These are phyloP conservation scores for Lordiphosa stackelbergi DNA, from an alignment of 1,140 invertebrate genomes.

Conservation along the genomic window DNA sequence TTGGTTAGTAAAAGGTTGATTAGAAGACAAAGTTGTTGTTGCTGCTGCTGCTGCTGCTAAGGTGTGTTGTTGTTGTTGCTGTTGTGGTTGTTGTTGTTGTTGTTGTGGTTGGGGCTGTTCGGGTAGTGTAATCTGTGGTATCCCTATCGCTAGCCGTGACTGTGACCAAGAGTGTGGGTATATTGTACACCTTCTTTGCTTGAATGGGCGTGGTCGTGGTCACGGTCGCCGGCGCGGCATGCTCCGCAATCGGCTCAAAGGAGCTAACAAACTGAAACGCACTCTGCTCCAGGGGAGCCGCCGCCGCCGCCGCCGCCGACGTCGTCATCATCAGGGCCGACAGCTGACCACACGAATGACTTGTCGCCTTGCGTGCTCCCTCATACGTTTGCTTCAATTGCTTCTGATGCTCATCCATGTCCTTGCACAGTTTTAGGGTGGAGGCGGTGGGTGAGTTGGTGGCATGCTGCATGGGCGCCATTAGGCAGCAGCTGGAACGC, in stretches of 20 bases:
- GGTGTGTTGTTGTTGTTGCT: constrained; percentile 14
- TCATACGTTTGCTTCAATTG: not conserved
- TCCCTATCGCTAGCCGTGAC: constrained; percentile 11
- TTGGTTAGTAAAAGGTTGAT: constrained; percentile 52
- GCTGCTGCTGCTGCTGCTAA: constrained; percentile 8
- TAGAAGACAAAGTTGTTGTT: constrained; percentile 38
- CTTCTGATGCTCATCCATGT: constrained; percentile 42
- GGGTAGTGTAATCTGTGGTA: constrained; percentile 5
- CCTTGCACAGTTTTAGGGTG: constrained; percentile 56
- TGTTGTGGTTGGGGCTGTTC: not conserved
- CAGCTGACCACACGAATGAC: constrained; percentile 55
- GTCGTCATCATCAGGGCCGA: constrained; percentile 26
- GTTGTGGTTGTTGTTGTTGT: constrained; percentile 12
- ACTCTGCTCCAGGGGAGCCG: constrained; percentile 48
- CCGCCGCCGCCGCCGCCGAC: constrained; percentile 18
- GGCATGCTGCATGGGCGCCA: constrained; percentile 17
- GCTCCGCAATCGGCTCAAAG: constrained; percentile 62
- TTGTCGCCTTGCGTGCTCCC: constrained; percentile 29
- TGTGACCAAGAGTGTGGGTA: constrained; percentile 53
- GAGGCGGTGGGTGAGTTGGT: constrained; percentile 65
- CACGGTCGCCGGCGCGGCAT: too few relatives aligned
- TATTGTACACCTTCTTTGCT: constrained; percentile 35
- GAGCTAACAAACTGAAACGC: constrained; percentile 61
- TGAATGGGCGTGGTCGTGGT: constrained; percentile 16
- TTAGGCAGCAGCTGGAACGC: not conserved